Base-by-base conservation (phyloP, 2,888 invertebrate genomes). In the Meliscaeva auricollis region DNA sequence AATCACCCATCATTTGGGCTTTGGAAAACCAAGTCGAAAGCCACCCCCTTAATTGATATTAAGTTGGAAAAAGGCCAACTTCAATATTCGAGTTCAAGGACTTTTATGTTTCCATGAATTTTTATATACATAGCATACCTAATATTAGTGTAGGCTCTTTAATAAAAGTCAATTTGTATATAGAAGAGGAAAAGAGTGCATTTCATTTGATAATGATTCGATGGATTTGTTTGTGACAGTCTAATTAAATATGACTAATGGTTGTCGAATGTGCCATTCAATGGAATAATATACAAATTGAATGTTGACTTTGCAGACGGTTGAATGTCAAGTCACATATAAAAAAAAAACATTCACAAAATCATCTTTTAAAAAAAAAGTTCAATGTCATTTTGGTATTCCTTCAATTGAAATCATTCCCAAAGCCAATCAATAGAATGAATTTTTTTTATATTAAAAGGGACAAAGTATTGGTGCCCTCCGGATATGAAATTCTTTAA, bases 161-260 rank as follows among this genome's bases (percentile, higher is more conserved):
- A 41, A 62, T 68, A 70, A 64, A 66, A 26, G n/a, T 62, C 35
- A 54, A 30, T 44, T 30, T 15, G 15, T 58, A 38, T 20, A 35
- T 17, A n/a, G 2, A 13, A 9, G 22, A 5, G n/a, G 17, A 8
- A 22, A n/a, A 26, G 26, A 44, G 1, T 26, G 52, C 56, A 48
- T 35, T 66, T 22, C 11, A 30, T 52, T 46, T 52, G 20, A 64
- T 54, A 17, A 44, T 35, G 13, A 64, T 54, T 70, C 32, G 38
- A 72, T 72, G n/a, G 70, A 64, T 72, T 83, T 69, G 11, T 64
- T 17, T 46, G 26, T 35, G 35, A 48, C 48, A 41, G 46, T 84
- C 75, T 80, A 76, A 80, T 76, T 80, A 76, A 85, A 72, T 80
- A 62, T 85, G 84, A 80, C 66, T 76, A 75, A 85, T 76, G 72